phyloP scores from a whole-genome alignment of 2,888 invertebrate species.

The Arrhopalites spinosus region DNA sequence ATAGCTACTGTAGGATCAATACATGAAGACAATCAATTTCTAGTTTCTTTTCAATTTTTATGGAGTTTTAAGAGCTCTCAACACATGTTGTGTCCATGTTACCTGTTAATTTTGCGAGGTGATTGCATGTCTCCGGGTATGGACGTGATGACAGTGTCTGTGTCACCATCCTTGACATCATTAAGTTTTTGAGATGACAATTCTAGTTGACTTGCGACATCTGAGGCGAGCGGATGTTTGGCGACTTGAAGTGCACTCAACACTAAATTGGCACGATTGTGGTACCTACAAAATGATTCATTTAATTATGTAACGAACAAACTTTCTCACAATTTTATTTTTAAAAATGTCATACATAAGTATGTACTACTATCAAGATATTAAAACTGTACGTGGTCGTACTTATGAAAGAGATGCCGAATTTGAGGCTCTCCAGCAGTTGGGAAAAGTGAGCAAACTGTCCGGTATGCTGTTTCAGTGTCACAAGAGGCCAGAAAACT shows the following conservation, averaged over 20 bases:
- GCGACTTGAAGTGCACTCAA: constrained; percentile 92
- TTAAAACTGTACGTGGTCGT: constrained; percentile 54
- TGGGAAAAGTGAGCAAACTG: constrained; percentile 73
- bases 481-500: constrained; percentile 54
- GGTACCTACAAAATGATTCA: constrained; percentile 76
- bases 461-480: constrained; percentile 54
- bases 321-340: constrained; percentile 9
- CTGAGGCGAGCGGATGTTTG: constrained; percentile 83
- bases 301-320: too few species aligned
- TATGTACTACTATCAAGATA: not conserved
- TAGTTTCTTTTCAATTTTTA: too few species aligned
- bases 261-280: constrained; percentile 89
- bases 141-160: constrained; percentile 52
- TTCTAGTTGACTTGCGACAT: constrained; percentile 51
- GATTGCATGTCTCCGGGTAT: constrained; percentile 55
- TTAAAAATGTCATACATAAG: not conserved
- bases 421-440: constrained; percentile 89
- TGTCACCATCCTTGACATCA: constrained; percentile 50
- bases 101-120: constrained; percentile 55
- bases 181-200: constrained; percentile 43
- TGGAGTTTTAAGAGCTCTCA: not conserved
- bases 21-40: too few species aligned
- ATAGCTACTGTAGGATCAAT: constrained; percentile 38
- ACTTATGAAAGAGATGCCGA: constrained; percentile 84
- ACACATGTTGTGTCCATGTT: not conserved